Base-by-base conservation (phyloP, 2,113 vertebrate species). In the Cyrtonyx montezumae region DNA sequence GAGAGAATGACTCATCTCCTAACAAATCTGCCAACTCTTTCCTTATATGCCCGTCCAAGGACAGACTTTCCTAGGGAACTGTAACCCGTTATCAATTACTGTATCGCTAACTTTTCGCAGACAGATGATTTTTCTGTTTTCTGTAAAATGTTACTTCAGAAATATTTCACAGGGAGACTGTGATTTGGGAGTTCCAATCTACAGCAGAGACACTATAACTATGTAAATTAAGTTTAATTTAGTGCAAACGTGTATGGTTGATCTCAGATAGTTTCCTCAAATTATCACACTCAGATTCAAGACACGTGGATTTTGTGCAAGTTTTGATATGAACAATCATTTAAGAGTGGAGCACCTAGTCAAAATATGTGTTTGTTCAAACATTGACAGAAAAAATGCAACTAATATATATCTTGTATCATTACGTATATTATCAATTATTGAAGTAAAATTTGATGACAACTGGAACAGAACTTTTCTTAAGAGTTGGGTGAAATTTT, bases 281-380 rank as follows among this genome's bases (percentile, higher is more conserved):
- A 32, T 40, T 45, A 77, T 51, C n/a, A 40, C 3, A 23, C 6
- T 34, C 11, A 79, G 12, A 40, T 55, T 79, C 65, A 65, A 66
- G 26, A 79, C 74, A 22, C 0, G 4, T 9, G 4, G 23, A 4
- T 6, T 51, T 5, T 22, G 9, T 23, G 25, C 26, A 23, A 2
- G 12, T 42, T 42, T 30, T 13, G 13, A 5, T 23, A 8, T 20
- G 55, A 80, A 40, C 13, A 32, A 16, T 3, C 8, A 21, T 12
- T 55, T 49, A 48, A 70, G 34, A 61, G 22, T 17, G 4, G 5
- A 4, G 0, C 3, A 42, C 58, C 21, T 58, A 22, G 6, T 55
- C 11, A 87, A 65, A 83, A 55, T 34, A 43, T 51, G 13, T 2
- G 2, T 40, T 55, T 70, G 18, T 79, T 56, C 49, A 70, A 59